Conservation (phyloP, 2,797 vertebrate species). For the Pseudochromis fuscus region DNA sequence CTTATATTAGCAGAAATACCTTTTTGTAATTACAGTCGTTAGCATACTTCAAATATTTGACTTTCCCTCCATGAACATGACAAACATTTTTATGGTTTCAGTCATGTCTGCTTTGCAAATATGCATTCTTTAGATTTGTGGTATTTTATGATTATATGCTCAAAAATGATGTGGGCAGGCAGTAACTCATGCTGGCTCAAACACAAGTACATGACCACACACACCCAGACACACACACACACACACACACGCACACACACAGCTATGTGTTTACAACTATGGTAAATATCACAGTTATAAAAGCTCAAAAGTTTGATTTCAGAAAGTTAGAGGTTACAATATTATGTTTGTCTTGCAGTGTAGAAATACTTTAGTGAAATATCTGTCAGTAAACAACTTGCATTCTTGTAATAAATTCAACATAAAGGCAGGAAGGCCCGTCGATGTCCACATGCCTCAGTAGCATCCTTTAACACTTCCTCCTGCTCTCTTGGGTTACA, state of each 20-base stretch:
- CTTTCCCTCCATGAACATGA: conserved; percentile 29
- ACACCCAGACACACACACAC: conserved; percentile 32
- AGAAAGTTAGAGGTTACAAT: too few species aligned
- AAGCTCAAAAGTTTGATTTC: conserved; percentile 1
- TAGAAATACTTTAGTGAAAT: neutral
- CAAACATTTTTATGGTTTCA: conserved; percentile 61
- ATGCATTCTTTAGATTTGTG: conserved; percentile 39
- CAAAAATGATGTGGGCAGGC: conserved; percentile 34
- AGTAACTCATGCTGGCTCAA: conserved; percentile 33
- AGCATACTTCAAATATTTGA: conserved; percentile 37
- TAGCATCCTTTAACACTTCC: conserved; percentile 63
- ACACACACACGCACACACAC: conserved; percentile 14
- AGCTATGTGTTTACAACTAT: conserved; percentile 49
- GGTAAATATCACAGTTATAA: conserved; percentile 17
- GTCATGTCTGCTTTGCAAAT: conserved; percentile 54
- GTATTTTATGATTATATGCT: conserved; percentile 45
- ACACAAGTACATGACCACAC: conserved; percentile 11
- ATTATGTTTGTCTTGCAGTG: neutral
- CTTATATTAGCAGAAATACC: too few species aligned
- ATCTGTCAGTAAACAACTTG: neutral
- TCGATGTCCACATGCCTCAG: conserved; percentile 26
- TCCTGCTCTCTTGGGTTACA: conserved; percentile 46
- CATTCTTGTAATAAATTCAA: neutral
- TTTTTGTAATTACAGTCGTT: conserved; percentile 59
- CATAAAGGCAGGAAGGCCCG: neutral